These are phyloP conservation scores for Deilephila porcellus DNA, from an alignment of 2,888 invertebrate genomes.

Conservation along the genomic window DNA sequence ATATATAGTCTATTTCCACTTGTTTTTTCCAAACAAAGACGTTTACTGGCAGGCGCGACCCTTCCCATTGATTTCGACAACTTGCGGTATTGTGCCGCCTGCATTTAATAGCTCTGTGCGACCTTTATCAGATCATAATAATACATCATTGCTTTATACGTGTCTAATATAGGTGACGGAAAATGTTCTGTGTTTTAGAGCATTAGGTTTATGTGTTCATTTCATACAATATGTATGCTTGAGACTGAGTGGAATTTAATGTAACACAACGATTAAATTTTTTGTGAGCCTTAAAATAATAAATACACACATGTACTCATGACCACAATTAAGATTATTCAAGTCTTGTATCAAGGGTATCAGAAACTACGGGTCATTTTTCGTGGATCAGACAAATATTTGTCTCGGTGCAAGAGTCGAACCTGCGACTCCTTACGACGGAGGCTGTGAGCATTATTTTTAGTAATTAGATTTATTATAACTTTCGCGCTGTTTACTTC, in stretches of 20 bases:
- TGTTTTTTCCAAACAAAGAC: slow-evolving; percentile 21
- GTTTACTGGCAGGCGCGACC: slow-evolving; percentile 17
- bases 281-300: too few relatives aligned
- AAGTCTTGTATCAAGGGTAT: too few relatives aligned
- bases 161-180: neutral
- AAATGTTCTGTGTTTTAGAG: neutral
- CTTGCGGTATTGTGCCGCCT: slow-evolving; percentile 23
- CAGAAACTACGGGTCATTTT: too few relatives aligned
- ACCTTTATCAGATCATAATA: slow-evolving; percentile 27
- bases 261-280: too few relatives aligned
- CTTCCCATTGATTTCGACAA: slow-evolving; percentile 22
- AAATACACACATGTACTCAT: too few relatives aligned
- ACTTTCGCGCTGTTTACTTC: neutral
- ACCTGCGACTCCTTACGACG: too few relatives aligned
- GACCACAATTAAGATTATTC: too few relatives aligned
- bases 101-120: slow-evolving; percentile 20
- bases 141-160: slow-evolving; percentile 9
- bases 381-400: neutral
- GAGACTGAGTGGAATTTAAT: too few relatives aligned
- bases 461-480: neutral
- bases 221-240: too few relatives aligned
- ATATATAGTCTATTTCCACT: neutral
- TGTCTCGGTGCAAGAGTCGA: neutral
- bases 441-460: neutral
- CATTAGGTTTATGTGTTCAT: neutral